These are phyloP conservation scores for Trochalopteron elliotii DNA, from an alignment of 2,113 vertebrate species.

Conservation along the genomic window DNA sequence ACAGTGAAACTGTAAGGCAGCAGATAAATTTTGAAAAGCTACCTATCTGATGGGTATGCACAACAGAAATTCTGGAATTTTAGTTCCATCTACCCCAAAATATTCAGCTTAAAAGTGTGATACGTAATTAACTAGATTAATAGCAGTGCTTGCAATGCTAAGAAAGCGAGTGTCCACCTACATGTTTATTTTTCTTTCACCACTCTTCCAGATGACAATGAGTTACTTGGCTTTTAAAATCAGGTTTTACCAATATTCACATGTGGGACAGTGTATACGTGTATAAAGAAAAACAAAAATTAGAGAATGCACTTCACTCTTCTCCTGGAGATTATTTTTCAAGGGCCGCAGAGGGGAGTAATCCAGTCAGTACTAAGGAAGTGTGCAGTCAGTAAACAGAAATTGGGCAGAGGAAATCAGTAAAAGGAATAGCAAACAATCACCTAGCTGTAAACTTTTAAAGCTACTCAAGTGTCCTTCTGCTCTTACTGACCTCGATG, in stretches of 20 bases:
- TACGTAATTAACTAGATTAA: neutral
- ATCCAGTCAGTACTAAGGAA: neutral
- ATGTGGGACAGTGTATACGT: neutral
- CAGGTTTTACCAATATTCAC: neutral
- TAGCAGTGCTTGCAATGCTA: neutral
- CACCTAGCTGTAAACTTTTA: neutral
- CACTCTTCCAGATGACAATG: neutral
- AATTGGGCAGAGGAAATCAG: neutral
- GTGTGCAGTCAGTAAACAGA: neutral
- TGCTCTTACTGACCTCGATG: neutral
- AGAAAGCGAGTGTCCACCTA: neutral
- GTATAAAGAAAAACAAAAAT: neutral
- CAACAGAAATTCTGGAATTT: neutral
- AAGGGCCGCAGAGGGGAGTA: neutral
- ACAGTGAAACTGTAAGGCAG: neutral
- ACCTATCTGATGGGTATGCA: neutral
- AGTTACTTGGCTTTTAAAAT: neutral
- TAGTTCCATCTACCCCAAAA: neutral
- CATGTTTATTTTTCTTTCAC: neutral
- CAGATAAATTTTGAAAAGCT: neutral
- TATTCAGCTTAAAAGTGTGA: neutral
- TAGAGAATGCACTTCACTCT: neutral
- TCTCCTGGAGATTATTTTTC: neutral
- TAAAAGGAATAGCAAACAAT: neutral
- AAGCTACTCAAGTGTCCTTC: neutral